Percentiles rank a stretch among this genome's conserved stretches.
Conservation (phyloP, 1,140 invertebrate species). For the Tyrophagus putrescentiae region DNA sequence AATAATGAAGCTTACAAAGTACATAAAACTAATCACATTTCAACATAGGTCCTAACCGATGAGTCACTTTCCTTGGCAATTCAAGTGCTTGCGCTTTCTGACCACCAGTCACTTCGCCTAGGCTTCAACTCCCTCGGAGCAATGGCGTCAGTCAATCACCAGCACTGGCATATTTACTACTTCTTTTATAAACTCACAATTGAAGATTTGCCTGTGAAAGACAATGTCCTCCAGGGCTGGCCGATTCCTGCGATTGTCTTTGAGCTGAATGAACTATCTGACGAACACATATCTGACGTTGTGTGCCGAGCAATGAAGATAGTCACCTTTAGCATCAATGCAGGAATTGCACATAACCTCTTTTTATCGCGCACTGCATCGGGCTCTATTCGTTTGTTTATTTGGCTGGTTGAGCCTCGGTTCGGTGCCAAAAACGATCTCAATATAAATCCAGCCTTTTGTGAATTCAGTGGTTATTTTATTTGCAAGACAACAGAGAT, state of each 20-base stretch:
- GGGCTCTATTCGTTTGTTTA: slow-evolving; percentile 22
- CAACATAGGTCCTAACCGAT: slow-evolving; percentile 19
- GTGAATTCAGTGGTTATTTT: slow-evolving; percentile 26
- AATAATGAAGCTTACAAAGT: not conserved
- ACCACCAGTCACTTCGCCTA: slow-evolving; percentile 29
- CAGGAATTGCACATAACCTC: slow-evolving; percentile 27
- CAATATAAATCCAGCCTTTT: slow-evolving; percentile 24
- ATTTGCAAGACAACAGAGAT: slow-evolving; percentile 22
- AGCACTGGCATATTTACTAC: slow-evolving; percentile 36
- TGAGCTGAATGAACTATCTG: slow-evolving; percentile 17
- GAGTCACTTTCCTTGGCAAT: slow-evolving; percentile 24
- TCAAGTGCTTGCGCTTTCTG: slow-evolving; percentile 19
- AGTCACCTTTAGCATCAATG: slow-evolving; percentile 14
- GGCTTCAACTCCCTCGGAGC: slow-evolving; percentile 38
- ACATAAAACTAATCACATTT: not conserved
- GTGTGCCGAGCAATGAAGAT: slow-evolving; percentile 11
- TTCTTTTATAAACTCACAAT: slow-evolving; percentile 31
- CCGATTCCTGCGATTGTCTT: slow-evolving; percentile 24
- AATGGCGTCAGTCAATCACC: slow-evolving; percentile 37
- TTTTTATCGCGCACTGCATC: slow-evolving; percentile 24
- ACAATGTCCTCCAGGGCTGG: slow-evolving; percentile 20
- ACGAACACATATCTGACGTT: not conserved
- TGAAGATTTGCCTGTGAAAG: slow-evolving; percentile 24
- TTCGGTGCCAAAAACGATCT: slow-evolving; percentile 23
- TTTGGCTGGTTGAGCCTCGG: slow-evolving; percentile 24